These are phyloP conservation scores for Andrena dorsata DNA, from an alignment of 2,888 invertebrate species.

Conservation along the genomic window DNA sequence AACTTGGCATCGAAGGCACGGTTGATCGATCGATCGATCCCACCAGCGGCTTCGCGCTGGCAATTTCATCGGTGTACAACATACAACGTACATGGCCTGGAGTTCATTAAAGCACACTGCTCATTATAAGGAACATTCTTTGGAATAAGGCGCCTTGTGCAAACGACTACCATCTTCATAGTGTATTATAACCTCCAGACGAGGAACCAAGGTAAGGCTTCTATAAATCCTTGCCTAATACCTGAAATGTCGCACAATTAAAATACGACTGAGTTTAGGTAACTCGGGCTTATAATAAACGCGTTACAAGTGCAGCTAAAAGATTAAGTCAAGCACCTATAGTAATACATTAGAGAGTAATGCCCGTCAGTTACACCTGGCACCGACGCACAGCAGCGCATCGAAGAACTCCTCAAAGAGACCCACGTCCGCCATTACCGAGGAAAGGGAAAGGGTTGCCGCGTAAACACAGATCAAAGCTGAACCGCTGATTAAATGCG, in stretches of 20 bases:
- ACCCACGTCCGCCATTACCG: not conserved
- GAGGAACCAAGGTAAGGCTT: no score
- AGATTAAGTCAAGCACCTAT: not conserved
- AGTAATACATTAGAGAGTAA: not conserved
- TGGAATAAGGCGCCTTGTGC: not conserved
- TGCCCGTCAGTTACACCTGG: not conserved
- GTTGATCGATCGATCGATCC: conserved; percentile 34
- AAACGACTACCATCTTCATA: no score
- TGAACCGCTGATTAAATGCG: not conserved
- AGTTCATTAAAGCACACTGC: conserved; percentile 18
- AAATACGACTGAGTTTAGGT: no score
- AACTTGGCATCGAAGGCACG: conserved; percentile 32
- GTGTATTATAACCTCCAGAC: no score
- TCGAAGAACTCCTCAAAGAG: not conserved
- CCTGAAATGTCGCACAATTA: no score
- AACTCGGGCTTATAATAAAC: no score
- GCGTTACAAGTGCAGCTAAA: no score
- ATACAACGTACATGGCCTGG: not conserved
- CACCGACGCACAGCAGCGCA: not conserved
- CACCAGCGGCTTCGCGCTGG: conserved; percentile 16
- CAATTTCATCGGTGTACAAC: not conserved
- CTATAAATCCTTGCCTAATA: no score
- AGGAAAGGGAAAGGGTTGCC: not conserved
- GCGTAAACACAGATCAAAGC: conserved; percentile 1
- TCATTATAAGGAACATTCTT: not conserved